A percentile compares a stretch with the other conserved stretches of the same genome.
Evolutionary conservation across 2,797 vertebrate species (phyloP).

Genomic region (Microctenopoma steveboyesi): DNA sequence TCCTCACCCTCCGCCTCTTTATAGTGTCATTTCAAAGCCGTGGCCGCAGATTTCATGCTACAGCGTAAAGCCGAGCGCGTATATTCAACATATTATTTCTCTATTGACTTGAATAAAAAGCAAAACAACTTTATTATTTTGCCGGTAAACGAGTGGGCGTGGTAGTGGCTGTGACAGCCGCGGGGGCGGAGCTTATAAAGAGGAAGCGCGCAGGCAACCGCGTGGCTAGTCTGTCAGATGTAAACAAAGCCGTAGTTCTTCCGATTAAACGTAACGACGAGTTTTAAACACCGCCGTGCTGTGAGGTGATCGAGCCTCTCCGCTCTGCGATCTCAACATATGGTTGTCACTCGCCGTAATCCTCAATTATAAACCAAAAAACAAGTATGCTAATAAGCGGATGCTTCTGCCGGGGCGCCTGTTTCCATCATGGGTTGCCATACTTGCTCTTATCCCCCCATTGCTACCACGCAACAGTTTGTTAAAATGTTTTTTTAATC

Average conservation of each 20-base stretch:
- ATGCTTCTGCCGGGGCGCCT: constrained; percentile 25
- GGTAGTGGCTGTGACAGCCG: constrained; percentile 67
- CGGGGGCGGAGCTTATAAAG: constrained; percentile 51
- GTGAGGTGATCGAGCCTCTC: fast-evolving
- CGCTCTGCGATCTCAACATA: fast-evolving
- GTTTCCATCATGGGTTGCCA: constrained; percentile 41
- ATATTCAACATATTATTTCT: fast-evolving
- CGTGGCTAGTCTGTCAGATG: constrained; percentile 80
- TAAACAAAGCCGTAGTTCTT: constrained; percentile 80
- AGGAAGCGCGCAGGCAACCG: constrained; percentile 76
- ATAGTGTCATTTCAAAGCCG: fast-evolving
- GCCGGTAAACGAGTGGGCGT: constrained; percentile 70
- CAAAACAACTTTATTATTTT: constrained; percentile 42
- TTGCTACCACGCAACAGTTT: neutral
- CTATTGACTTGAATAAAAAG: neutral
- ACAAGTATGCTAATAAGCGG: constrained; percentile 29
- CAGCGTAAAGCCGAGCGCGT: fast-evolving
- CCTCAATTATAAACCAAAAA: neutral
- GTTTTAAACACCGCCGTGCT: fast-evolving
- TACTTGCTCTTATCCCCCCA: neutral
- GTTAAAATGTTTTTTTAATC: neutral
- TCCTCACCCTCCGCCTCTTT: neutral
- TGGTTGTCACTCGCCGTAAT: constrained; percentile 1
- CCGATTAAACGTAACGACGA: constrained; percentile 10
- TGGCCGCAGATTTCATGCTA: fast-evolving